Conservation (phyloP, 1,140 invertebrate genomes). For the Drosophila micromelanica region DNA sequence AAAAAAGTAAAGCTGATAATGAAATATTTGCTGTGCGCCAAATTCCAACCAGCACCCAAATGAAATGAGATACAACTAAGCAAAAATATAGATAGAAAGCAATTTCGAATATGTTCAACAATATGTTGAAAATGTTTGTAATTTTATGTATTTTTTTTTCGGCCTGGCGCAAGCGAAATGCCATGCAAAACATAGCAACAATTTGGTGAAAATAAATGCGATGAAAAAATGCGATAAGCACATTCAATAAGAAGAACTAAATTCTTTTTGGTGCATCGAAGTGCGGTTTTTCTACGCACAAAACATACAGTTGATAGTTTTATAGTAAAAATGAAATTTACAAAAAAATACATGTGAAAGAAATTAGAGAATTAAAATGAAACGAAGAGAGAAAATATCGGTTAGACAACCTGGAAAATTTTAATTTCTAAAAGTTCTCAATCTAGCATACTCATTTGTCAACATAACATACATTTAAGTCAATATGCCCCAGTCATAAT, state of each 20-base stretch:
- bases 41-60: conserved; percentile 35
- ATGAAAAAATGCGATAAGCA: conserved; percentile 16
- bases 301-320: no score
- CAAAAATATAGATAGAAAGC: conserved; percentile 4
- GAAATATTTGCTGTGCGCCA: conserved; percentile 35
- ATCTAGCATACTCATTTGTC: no score
- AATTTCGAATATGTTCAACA: conserved; percentile 59
- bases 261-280: neutral
- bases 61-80: conserved; percentile 31
- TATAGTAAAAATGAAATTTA: no score
- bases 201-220: conserved; percentile 51
- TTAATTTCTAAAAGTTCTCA: no score
- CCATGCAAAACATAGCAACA: conserved; percentile 45
- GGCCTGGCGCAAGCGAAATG: neutral
- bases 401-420: no score
- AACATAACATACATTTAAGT: neutral
- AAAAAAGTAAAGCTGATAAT: conserved; percentile 25
- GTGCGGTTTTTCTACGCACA: neutral
- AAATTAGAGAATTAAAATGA: no score
- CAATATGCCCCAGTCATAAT: conserved; percentile 12
- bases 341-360: no score
- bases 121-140: conserved; percentile 58
- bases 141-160: neutral
- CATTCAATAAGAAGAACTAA: neutral
- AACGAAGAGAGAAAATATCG: no score